phyloP scores from a whole-genome alignment of 2,797 vertebrate species.

The Squalus acanthias region DNA sequence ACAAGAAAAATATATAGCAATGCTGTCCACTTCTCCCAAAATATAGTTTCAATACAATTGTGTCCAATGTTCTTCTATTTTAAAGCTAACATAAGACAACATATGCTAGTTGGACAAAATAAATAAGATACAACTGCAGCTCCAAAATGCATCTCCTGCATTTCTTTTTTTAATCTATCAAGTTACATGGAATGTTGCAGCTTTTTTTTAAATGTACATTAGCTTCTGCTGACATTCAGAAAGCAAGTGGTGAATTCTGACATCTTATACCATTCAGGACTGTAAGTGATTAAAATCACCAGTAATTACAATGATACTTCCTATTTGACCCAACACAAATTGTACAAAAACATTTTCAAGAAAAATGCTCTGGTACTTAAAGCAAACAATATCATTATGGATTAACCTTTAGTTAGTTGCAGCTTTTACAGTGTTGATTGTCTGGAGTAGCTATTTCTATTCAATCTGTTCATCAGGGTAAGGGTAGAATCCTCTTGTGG shows the following conservation, averaged over 20 bases:
- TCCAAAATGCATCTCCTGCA: background rate
- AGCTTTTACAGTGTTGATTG: background rate
- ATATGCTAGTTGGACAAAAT: background rate
- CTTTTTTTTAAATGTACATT: background rate
- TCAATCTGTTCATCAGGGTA: background rate
- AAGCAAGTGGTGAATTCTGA: background rate
- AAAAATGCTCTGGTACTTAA: background rate
- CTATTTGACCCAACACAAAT: background rate
- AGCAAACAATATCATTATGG: background rate
- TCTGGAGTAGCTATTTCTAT: background rate
- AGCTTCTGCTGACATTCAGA: background rate
- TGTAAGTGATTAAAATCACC: background rate
- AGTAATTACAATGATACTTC: background rate
- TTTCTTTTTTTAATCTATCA: background rate
- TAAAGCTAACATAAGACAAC: background rate
- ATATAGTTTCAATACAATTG: background rate
- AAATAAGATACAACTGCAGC: background rate
- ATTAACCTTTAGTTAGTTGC: background rate
- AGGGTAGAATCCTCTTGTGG: background rate
- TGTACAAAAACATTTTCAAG: background rate
- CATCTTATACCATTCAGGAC: background rate
- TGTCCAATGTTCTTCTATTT: background rate
- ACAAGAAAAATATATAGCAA: background rate
- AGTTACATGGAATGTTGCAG: background rate
- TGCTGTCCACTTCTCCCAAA: background rate